phyloP scores from a whole-genome alignment of 2,888 invertebrate species.

The Limenitis camilla region DNA sequence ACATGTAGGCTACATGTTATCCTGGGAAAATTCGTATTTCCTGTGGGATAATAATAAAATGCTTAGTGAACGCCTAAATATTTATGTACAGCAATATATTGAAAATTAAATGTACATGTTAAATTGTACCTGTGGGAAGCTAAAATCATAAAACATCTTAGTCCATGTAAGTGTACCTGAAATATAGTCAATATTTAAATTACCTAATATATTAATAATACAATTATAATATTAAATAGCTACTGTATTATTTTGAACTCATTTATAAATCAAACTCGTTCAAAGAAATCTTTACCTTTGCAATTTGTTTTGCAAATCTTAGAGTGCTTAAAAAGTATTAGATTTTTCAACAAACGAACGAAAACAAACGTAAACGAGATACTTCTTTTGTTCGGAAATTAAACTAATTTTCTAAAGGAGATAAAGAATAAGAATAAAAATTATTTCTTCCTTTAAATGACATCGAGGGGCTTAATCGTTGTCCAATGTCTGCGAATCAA shows the following conservation, averaged over 20 bases:
- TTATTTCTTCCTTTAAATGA: neutral
- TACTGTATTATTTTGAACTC: slow-evolving; percentile 5
- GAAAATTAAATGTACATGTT: neutral
- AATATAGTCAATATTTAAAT: too few species aligned
- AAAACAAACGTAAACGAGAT: slow-evolving; percentile 8
- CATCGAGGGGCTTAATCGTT: neutral
- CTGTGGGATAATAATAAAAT: too few species aligned
- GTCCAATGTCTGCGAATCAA: neutral
- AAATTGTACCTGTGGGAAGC: too few species aligned
- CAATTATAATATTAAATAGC: neutral
- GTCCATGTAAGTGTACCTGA: too few species aligned
- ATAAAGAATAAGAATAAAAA: neutral
- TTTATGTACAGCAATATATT: neutral
- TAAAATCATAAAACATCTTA: too few species aligned
- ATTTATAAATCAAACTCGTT: slow-evolving; percentile 13
- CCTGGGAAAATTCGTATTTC: too few species aligned
- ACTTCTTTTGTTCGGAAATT: slow-evolving; percentile 12
- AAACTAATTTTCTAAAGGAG: slow-evolving; percentile 3
- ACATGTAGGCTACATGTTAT: too few species aligned
- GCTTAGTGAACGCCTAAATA: too few species aligned
- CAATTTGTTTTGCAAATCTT: slow-evolving; percentile 17
- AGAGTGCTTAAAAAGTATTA: slow-evolving; percentile 7
- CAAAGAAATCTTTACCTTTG: slow-evolving; percentile 9
- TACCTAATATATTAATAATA: too few species aligned
- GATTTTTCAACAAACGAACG: slow-evolving; percentile 9